Percentiles rank a stretch among this genome's conserved stretches.
Evolutionary conservation across 2,888 invertebrate genomes (phyloP).

Genomic region (Amphiduros pacificus): DNA sequence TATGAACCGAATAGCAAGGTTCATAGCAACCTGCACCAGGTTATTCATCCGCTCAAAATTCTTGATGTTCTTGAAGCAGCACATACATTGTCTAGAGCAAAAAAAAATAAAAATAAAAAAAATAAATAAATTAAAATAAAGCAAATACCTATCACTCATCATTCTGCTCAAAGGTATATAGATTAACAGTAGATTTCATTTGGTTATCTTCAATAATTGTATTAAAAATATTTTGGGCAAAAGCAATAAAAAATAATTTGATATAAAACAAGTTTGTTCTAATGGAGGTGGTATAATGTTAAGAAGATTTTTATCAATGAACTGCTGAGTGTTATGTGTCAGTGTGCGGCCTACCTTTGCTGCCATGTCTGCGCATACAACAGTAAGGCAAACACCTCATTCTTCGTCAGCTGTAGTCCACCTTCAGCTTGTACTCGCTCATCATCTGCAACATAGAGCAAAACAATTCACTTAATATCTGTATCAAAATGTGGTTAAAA

Average conservation of each 20-base stretch:
- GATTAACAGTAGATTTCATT: too few species aligned
- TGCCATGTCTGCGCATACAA: conserved; percentile 88
- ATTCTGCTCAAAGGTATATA: too few species aligned
- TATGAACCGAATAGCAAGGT: conserved; percentile 80
- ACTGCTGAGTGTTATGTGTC: neutral
- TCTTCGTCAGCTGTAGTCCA: conserved; percentile 58
- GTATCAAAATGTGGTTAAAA: neutral
- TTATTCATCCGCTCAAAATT: conserved; percentile 89
- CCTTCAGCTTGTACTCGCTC: conserved; percentile 42
- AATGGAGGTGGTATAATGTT: too few species aligned
- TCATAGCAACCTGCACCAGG: conserved; percentile 84
- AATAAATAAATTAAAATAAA: neutral
- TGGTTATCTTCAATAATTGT: too few species aligned
- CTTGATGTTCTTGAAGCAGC: conserved; percentile 88
- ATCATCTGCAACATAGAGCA: conserved; percentile 35
- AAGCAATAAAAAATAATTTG: too few species aligned
- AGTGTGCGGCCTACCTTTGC: conserved; percentile 66
- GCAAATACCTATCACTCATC: too few species aligned
- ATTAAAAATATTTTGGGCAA: too few species aligned
- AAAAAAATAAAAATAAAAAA: neutral
- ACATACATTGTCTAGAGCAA: conserved; percentile 85
- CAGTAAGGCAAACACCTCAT: conserved; percentile 81
- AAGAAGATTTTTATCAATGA: neutral
- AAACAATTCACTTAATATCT: neutral
- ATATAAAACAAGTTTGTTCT: too few species aligned